Percentiles rank a stretch among this genome's conserved stretches.
These are phyloP conservation scores for Pedionomus torquatus DNA, from an alignment of 2,113 vertebrate genomes.

Conservation along the genomic window DNA sequence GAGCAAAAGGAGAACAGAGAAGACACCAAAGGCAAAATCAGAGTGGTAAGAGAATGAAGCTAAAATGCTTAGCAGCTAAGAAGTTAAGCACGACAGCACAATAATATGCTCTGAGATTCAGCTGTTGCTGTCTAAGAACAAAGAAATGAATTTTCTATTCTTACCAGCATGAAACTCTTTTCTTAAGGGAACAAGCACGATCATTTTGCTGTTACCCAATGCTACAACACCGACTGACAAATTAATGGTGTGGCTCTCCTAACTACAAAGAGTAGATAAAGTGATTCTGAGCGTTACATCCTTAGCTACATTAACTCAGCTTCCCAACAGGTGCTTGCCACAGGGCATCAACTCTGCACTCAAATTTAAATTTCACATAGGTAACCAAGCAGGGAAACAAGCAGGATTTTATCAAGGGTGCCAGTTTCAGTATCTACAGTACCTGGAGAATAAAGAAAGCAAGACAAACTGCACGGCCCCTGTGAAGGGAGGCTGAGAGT, in stretches of 20 bases:
- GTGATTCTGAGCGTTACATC: not conserved
- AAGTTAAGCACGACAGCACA: not conserved
- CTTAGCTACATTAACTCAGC: not conserved
- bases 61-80: not conserved
- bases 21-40: not conserved
- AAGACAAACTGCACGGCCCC: not conserved
- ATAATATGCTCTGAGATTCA: not conserved
- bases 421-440: not conserved
- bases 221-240: not conserved
- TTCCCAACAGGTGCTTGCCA: not conserved
- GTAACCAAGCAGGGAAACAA: not conserved
- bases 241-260: not conserved
- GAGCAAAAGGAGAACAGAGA: not conserved
- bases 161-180: not conserved
- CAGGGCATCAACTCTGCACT: not conserved
- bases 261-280: conserved; percentile 16
- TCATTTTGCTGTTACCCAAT: not conserved
- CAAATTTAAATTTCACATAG: not conserved
- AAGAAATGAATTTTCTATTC: conserved; percentile 27
- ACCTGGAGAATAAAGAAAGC: not conserved
- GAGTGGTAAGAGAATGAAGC: not conserved
- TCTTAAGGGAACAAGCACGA: conserved; percentile 7
- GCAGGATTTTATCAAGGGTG: not conserved
- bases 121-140: conserved; percentile 19
- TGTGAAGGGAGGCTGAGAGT: not conserved